Conservation (phyloP, 1,140 invertebrate genomes). For the Platorchestia sp. region DNA sequence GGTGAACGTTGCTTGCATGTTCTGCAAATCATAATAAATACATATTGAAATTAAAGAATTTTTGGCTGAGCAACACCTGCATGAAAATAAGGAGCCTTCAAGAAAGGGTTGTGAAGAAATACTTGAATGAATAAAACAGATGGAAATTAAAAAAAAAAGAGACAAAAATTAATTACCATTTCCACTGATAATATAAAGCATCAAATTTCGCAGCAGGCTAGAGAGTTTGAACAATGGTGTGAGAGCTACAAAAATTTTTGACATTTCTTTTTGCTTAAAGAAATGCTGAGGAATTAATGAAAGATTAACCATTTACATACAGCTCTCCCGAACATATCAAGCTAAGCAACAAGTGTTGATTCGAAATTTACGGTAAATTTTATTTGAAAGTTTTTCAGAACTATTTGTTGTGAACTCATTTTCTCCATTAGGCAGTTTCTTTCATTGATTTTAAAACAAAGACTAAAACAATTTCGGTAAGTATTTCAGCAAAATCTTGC, state of each 20-base stretch:
- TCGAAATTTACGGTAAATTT: neutral
- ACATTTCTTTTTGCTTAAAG: neutral
- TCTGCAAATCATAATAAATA: slow-evolving; percentile 69
- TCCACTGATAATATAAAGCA: too few species aligned
- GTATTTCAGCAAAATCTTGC: too few species aligned
- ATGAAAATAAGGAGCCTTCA: too few species aligned
- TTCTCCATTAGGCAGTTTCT: neutral
- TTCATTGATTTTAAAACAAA: too few species aligned
- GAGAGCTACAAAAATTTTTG: neutral
- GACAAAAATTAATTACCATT: too few species aligned
- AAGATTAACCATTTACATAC: neutral
- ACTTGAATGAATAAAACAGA: neutral
- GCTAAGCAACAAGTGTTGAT: neutral
- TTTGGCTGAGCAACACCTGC: too few species aligned
- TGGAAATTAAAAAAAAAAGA: too few species aligned
- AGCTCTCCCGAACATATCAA: neutral
- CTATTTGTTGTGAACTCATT: neutral
- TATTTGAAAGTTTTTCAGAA: neutral
- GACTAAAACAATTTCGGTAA: too few species aligned
- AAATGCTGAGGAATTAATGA: too few species aligned
- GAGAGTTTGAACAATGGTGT: neutral
- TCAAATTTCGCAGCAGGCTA: too few species aligned
- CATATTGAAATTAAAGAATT: neutral
- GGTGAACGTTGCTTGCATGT: slow-evolving; percentile 85
- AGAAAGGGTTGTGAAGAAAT: neutral